Evolutionary conservation across 1,140 invertebrate species (phyloP), one percentile per base, ranked within the genome.

Genomic region (Zelostemma sp.): DNA sequence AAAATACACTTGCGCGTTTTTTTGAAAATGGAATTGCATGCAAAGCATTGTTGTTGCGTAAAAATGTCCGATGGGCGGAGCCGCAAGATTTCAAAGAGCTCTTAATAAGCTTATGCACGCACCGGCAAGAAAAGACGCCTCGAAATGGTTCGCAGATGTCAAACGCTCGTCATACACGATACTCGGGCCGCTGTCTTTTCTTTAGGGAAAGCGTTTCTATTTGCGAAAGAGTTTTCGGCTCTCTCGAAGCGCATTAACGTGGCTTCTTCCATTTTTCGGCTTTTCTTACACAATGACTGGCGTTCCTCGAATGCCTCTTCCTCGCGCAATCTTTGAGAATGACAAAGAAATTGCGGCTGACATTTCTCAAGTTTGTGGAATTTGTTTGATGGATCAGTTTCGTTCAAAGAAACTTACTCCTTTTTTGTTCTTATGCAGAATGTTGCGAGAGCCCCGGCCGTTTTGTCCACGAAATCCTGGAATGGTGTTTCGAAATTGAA

Each of bases 101-200:
- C 79, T 82, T 83, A 85, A 85, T 83, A 82, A 84, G 81, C 83
- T 85, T 85, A 84, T 80, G 62, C 79, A 84, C 78, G 81, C 75
- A 78, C 62, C 74, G 76, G 41, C 75, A 70, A 75, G 68, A 82
- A 80, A 80, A 74, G 70, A 71, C 68, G 5, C 11, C n/a, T 65
- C 18, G 41, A 40, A 64, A 50, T 45, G 70, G 75, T 70, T 74
- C 54, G 70, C 74, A 76, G 70, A 83, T 80, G 83, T 85, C 83
- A 84, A 80, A 72, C 77, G 79, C 56, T 58, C 78, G 73, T 85
- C 82, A 84, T 81, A 80, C 81, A 80, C 74, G 75, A 79, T 80
- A 78, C 74, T 76, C 71, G 33, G 3, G 33, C 56, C n/a, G 68
- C 50, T 63, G 47, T 25, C 58, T 47, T 51, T 64, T 57, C 33